Base-by-base conservation (phyloP, 92 coral and sea anemone genomes). In the Pocillopora meandrina region DNA sequence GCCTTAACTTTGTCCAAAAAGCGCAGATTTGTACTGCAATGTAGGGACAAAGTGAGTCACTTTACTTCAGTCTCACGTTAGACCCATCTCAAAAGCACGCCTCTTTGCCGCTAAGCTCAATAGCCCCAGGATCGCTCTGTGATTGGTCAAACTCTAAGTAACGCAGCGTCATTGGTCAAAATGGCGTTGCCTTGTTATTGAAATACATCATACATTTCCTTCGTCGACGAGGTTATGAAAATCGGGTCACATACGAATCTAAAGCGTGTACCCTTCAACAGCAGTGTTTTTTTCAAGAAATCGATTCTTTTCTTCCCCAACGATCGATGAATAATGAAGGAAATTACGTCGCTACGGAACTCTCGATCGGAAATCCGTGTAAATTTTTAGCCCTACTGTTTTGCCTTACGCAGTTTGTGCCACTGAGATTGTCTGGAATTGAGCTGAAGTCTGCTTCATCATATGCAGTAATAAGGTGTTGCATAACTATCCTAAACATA, bases 21-120 rank as follows among this genome's bases (percentile, higher is more conserved):
- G 31, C 86, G 21, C 74, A 56, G 73, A 74, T 73, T 58, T 74
- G 69, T 56, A 56, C 80, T 3, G 71, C 17, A n/a, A 73, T 57
- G 56, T 31, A 26, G 33, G 86, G 31, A 72, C 74, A 74, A 42
- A 61, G 72, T 73, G 64, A 62, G 73, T 83, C 74, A 62, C 55
- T 74, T 31, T 64, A 16, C 73, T 82, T 20, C 64, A 73, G 65
- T 20, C 79, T 83, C 86, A 83, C 72, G 86, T 83, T 73, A 64
- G 79, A 87, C 91, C 86, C 77, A 88, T 80, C 94, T 91, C 91
- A 87, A 76, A 91, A 84, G 94, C 88, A 91, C 91, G 87, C 94
- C 95, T 91, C 88, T 91, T 91, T 88, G 95, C 95, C 95, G 98
- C 98, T 89, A 82, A 94, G 92, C 93, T 94, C 98, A 92, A 92